These are phyloP conservation scores for Verasper variegatus DNA, from an alignment of 2,113 vertebrate genomes.

Conservation along the genomic window DNA sequence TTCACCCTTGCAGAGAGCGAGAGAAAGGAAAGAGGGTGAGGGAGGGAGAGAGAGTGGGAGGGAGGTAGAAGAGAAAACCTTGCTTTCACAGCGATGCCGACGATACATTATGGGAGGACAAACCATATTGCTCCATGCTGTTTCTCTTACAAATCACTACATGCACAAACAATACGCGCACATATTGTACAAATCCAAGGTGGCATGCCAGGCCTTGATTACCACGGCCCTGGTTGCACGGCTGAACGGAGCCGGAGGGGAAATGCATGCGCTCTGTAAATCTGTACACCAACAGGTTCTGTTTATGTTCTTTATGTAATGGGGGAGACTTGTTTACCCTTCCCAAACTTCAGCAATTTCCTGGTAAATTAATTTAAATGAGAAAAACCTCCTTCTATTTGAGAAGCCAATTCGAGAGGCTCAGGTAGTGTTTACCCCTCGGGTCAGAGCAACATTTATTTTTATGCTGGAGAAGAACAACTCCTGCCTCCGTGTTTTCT, in stretches of 20 bases:
- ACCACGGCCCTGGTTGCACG: not conserved
- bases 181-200: slow-evolving; percentile 49
- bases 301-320: slow-evolving; percentile 29
- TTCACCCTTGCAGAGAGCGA: slow-evolving; percentile 71
- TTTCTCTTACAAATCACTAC: slow-evolving; percentile 70
- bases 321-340: slow-evolving; percentile 20
- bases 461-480: slow-evolving; percentile 33
- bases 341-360: slow-evolving; percentile 34
- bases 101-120: slow-evolving; percentile 72
- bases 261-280: slow-evolving; percentile 5
- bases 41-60: slow-evolving; percentile 50
- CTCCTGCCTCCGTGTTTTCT: slow-evolving; percentile 24
- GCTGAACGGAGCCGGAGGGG: slow-evolving; percentile 18
- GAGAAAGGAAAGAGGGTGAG: slow-evolving; percentile 23
- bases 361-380: slow-evolving; percentile 47
- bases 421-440: slow-evolving; percentile 61
- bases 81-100: slow-evolving; percentile 65
- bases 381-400: slow-evolving; percentile 9
- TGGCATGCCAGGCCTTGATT: slow-evolving; percentile 35
- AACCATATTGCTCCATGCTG: slow-evolving; percentile 72
- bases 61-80: slow-evolving; percentile 69
- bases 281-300: slow-evolving; percentile 3
- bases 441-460: slow-evolving; percentile 55
- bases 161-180: slow-evolving; percentile 57
- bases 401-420: slow-evolving; percentile 12